These are phyloP conservation scores for Blastomussa wellsi DNA, from an alignment of 92 coral and sea anemone genomes.

Conservation along the genomic window DNA sequence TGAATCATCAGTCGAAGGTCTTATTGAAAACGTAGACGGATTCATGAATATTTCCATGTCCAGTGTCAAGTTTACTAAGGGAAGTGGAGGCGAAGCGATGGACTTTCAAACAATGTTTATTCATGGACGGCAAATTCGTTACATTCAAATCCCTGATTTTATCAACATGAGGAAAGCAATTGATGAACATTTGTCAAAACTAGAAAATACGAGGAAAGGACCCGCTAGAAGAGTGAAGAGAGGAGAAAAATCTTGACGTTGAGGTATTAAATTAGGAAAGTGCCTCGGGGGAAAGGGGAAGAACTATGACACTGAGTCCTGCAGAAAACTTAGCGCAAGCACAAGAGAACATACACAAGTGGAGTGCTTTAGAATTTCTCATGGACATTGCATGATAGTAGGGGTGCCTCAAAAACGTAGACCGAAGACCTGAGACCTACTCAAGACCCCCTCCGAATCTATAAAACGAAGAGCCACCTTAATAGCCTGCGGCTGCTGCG, in stretches of 20 bases:
- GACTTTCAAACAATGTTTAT: conserved; percentile 78
- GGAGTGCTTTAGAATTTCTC: no score
- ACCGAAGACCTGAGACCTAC: no score
- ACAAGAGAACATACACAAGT: no score
- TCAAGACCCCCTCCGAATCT: no score
- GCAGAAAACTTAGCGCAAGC: no score
- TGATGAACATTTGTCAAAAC: conserved; percentile 69
- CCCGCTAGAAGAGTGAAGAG: conserved; percentile 6
- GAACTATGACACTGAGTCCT: no score
- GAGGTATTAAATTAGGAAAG: no score
- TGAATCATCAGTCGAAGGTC: conserved; percentile 85
- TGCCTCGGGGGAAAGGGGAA: no score
- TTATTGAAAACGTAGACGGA: conserved; percentile 87
- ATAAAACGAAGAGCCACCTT: no score
- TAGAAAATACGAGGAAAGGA: conserved; percentile 58
- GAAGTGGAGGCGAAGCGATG: conserved; percentile 59
- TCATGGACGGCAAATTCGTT: conserved; percentile 88
- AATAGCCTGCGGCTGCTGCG: no score
- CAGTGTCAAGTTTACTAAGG: conserved; percentile 73
- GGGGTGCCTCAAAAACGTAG: no score
- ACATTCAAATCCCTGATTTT: conserved; percentile 95
- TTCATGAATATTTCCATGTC: conserved; percentile 88
- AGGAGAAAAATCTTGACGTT: conserved; percentile 9
- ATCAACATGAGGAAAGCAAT: conserved; percentile 96
- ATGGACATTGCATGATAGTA: no score